Evolutionary conservation across 2,797 vertebrate genomes (phyloP).

Genomic region (Cirrhinus molitorella): DNA sequence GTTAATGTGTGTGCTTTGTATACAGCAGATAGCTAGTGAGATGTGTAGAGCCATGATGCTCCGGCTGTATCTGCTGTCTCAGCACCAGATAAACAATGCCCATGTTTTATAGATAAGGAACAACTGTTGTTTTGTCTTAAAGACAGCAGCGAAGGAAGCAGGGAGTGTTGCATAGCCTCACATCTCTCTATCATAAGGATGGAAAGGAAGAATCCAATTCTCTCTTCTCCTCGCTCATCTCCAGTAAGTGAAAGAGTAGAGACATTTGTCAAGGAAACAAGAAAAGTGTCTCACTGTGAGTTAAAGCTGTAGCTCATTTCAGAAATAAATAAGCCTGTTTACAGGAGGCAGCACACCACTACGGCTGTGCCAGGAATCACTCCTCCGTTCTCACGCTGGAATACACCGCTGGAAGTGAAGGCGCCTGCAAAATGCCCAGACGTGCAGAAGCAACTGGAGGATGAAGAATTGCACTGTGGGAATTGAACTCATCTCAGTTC

Average conservation of each 20-base stretch:
- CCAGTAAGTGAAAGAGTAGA: constrained; percentile 13
- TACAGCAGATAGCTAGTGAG: not conserved
- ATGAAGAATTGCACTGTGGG: constrained; percentile 36
- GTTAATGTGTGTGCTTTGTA: not conserved
- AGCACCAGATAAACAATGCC: constrained; percentile 17
- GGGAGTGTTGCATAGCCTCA: constrained; percentile 5
- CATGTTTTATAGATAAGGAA: constrained; percentile 1
- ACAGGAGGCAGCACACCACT: constrained; percentile 12
- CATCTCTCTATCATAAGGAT: constrained; percentile 1
- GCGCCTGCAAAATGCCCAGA: constrained; percentile 3
- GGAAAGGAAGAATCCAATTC: constrained; percentile 21
- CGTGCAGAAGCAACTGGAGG: constrained; percentile 14
- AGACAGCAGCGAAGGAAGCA: constrained; percentile 6
- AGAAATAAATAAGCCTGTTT: constrained; percentile 40
- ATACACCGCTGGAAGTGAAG: constrained; percentile 24
- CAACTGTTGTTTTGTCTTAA: constrained; percentile 6
- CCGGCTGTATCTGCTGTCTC: constrained; percentile 29
- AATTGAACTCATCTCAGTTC: constrained; percentile 39
- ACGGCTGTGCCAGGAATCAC: constrained; percentile 16
- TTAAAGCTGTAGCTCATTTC: constrained; percentile 44
- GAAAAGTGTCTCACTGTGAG: constrained; percentile 34
- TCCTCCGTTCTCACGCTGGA: not conserved
- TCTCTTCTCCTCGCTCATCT: constrained; percentile 24
- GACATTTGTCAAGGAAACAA: constrained; percentile 50
- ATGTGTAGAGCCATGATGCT: not conserved